These are phyloP conservation scores for Tupiocoris notatus DNA, from an alignment of 2,888 invertebrate species.

Conservation along the genomic window DNA sequence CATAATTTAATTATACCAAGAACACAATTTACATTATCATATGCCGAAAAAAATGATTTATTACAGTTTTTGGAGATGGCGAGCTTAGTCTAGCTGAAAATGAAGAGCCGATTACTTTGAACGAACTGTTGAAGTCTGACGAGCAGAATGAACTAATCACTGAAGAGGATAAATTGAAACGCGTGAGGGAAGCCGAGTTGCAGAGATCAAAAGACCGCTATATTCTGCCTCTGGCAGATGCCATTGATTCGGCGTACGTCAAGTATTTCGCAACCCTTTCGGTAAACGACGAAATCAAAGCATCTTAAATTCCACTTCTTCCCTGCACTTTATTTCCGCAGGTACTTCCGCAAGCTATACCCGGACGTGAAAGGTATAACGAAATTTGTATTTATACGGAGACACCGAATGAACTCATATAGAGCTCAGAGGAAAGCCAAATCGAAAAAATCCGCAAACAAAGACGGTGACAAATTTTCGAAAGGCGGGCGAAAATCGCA, in stretches of 20 bases:
- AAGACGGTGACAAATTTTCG: too few relatives aligned
- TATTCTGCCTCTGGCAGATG: conserved; percentile 9
- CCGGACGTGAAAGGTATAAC: conserved; percentile 8
- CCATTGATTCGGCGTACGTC: conserved; percentile 4
- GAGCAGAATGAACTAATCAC: conserved; percentile 3
- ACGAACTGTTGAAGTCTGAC: neutral
- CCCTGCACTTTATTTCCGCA: neutral
- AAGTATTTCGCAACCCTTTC: too few relatives aligned
- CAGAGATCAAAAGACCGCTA: neutral
- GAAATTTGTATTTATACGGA: conserved; percentile 8
- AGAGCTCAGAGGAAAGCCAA: neutral
- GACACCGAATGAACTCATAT: neutral
- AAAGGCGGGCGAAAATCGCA: too few relatives aligned
- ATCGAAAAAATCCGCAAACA: too few relatives aligned
- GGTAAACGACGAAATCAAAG: neutral
- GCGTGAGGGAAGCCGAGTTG: neutral
- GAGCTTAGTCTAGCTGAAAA: too few relatives aligned
- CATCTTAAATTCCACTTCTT: neutral
- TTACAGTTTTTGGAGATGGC: too few relatives aligned
- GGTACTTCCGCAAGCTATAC: conserved; percentile 8
- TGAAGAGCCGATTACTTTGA: neutral
- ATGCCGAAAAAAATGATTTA: too few relatives aligned
- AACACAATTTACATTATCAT: too few relatives aligned
- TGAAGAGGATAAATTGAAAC: neutral
- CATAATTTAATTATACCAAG: too few relatives aligned